Conservation (phyloP, 2,888 invertebrate genomes). For the Loripinus fragilis region DNA sequence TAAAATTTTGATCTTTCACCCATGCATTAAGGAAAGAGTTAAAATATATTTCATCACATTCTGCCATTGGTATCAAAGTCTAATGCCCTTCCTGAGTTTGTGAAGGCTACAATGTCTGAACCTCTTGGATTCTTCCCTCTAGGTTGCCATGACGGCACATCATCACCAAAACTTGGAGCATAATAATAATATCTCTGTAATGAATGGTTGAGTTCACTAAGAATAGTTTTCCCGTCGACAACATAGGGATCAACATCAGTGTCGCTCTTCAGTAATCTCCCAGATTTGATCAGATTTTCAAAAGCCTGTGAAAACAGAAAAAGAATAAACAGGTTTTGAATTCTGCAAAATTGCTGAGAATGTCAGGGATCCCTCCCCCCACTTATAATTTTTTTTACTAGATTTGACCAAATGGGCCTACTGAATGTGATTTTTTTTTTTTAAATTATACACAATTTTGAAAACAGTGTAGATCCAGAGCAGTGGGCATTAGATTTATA, state of each 20-base stretch:
- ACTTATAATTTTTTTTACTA: too few relatives aligned
- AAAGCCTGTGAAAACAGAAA: conserved; percentile 77
- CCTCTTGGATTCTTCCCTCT: conserved; percentile 69
- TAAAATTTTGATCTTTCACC: too few relatives aligned
- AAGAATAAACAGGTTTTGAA: too few relatives aligned
- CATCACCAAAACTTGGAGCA: conserved; percentile 80
- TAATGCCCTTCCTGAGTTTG: conserved; percentile 28
- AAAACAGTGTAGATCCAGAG: too few relatives aligned
- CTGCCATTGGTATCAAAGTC: neutral
- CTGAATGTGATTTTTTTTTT: too few relatives aligned
- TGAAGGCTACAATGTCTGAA: conserved; percentile 62
- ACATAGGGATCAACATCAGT: conserved; percentile 82
- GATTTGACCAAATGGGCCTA: too few relatives aligned
- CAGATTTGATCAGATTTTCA: conserved; percentile 77
- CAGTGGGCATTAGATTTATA: too few relatives aligned
- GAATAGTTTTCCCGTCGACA: conserved; percentile 81
- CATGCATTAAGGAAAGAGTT: too few relatives aligned
- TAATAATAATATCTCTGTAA: conserved; percentile 80
- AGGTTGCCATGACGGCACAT: conserved; percentile 77
- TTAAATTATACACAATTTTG: too few relatives aligned
- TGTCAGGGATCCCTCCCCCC: too few relatives aligned
- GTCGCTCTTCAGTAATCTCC: conserved; percentile 74
- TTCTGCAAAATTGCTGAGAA: too few relatives aligned
- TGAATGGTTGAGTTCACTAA: conserved; percentile 76
- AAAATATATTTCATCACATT: too few relatives aligned